A percentile compares a stretch with the other conserved stretches of the same genome.
These are phyloP conservation scores for Antheraea yamamai DNA, from an alignment of 2,888 invertebrate species.

Conservation along the genomic window DNA sequence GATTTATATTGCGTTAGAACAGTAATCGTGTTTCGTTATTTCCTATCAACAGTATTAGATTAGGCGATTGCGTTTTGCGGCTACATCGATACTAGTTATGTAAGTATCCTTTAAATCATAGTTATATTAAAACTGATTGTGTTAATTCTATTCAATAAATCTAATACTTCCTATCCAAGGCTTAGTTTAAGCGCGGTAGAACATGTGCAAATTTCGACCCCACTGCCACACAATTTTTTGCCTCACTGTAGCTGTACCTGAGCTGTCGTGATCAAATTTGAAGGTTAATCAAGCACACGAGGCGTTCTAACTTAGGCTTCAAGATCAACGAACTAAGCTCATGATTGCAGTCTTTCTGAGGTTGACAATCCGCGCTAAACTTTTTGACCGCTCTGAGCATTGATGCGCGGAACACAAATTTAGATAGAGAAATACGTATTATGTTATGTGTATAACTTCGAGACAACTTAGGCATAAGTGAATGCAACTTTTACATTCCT, in stretches of 20 bases:
- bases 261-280: background rate
- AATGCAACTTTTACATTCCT: too few relatives aligned
- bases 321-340: background rate
- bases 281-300: background rate
- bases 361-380: background rate
- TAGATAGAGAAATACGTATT: too few relatives aligned
- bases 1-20: conserved; percentile 44
- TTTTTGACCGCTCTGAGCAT: too few relatives aligned
- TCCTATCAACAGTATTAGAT: conserved; percentile 39
- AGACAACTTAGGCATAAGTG: too few relatives aligned
- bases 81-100: conserved; percentile 19
- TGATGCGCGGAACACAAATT: too few relatives aligned
- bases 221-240: background rate
- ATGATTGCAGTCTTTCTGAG: background rate
- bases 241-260: background rate
- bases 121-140: background rate
- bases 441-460: too few relatives aligned
- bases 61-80: conserved; percentile 24
- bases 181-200: too few relatives aligned
- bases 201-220: too few relatives aligned
- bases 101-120: conserved; percentile 13
- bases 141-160: too few relatives aligned
- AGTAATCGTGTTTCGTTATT: conserved; percentile 39
- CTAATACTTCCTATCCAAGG: too few relatives aligned
- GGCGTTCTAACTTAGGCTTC: background rate